Conservation (phyloP, 2,888 invertebrate species). For the Melieria crassipennis region DNA sequence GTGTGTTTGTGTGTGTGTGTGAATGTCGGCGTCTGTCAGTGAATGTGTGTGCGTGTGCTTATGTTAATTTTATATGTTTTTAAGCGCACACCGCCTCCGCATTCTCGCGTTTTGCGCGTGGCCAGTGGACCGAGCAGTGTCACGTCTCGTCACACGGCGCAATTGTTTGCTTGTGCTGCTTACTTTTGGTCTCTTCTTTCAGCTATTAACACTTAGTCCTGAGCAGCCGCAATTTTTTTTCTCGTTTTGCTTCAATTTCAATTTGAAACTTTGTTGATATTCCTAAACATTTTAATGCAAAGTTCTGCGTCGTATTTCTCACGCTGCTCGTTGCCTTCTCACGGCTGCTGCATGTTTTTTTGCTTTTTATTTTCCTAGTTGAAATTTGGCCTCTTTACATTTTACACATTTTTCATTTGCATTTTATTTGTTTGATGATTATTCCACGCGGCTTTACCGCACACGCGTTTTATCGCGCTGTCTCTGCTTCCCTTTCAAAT, state of each 20-base stretch:
- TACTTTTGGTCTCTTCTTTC: neutral
- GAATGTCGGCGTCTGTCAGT: neutral
- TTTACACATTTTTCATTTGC: neutral
- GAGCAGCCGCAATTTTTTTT: neutral
- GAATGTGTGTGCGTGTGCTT: neutral
- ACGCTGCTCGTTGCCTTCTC: too few species aligned
- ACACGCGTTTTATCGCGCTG: too few species aligned
- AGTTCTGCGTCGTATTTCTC: too few species aligned
- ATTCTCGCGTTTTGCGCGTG: too few species aligned
- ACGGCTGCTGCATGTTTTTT: too few species aligned
- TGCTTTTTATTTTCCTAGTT: neutral
- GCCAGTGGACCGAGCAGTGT: too few species aligned
- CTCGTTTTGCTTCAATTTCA: neutral
- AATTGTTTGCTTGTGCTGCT: neutral
- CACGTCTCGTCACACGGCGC: too few species aligned
- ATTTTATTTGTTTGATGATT: neutral
- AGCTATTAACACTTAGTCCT: neutral
- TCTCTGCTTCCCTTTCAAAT: too few species aligned
- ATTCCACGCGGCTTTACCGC: neutral
- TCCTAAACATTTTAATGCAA: neutral
- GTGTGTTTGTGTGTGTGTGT: neutral
- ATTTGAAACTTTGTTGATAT: constrained; percentile 6
- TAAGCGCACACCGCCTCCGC: too few species aligned
- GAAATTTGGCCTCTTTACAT: neutral
- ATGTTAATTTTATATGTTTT: constrained; percentile 5